Conservation (phyloP, 1,140 invertebrate genomes). For the Coenobita brevimanus region DNA sequence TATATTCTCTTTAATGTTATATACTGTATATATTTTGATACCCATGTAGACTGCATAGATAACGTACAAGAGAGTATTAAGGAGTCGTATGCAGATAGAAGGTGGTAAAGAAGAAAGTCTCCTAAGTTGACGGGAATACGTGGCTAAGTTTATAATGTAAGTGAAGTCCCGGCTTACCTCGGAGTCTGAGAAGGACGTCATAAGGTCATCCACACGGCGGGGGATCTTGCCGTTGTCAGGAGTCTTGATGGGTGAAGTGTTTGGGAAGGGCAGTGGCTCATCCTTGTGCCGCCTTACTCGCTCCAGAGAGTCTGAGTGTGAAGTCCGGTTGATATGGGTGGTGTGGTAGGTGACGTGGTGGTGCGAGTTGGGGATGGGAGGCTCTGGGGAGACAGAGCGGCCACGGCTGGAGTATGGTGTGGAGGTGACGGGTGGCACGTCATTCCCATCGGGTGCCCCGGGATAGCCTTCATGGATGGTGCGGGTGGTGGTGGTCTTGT, state of each 20-base stretch:
- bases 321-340: constrained; percentile 46
- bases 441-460: constrained; percentile 13
- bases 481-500: constrained; percentile 62
- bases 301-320: constrained; percentile 65
- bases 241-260: constrained; percentile 64
- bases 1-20: too few relatives aligned
- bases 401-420: constrained; percentile 65
- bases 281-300: constrained; percentile 58
- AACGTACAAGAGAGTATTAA: too few relatives aligned
- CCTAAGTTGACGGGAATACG: too few relatives aligned
- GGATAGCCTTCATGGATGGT: constrained; percentile 56
- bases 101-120: too few relatives aligned
- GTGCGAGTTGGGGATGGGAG: constrained; percentile 8
- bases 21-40: too few relatives aligned
- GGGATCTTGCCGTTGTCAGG: constrained; percentile 57
- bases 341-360: constrained; percentile 50
- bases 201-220: constrained; percentile 67
- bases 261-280: constrained; percentile 66
- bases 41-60: too few relatives aligned
- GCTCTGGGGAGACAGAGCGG: constrained; percentile 51
- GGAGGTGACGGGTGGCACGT: constrained; percentile 63
- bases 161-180: constrained; percentile 45
- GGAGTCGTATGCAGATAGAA: too few relatives aligned
- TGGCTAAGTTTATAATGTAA: not conserved
- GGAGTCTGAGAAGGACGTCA: constrained; percentile 66